phyloP scores from a whole-genome alignment of 2,797 vertebrate genomes.

The Ficedula albicollis region DNA sequence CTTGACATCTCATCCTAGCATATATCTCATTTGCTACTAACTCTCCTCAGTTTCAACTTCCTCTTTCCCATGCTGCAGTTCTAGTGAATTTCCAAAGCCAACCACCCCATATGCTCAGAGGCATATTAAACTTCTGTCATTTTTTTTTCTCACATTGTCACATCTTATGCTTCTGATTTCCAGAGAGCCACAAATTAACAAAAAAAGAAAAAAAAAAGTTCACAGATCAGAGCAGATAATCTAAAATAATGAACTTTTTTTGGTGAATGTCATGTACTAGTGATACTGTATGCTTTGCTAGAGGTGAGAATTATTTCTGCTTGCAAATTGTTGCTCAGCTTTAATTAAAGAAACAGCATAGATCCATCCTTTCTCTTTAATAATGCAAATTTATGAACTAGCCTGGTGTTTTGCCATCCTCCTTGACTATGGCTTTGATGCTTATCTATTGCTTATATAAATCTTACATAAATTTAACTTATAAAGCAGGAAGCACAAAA shows the following conservation, averaged over 20 bases:
- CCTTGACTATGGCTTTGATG: background rate
- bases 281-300: background rate
- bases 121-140: background rate
- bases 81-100: constrained; percentile 8
- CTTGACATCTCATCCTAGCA: background rate
- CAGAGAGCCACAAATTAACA: background rate
- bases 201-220: background rate
- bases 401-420: background rate
- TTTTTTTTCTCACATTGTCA: background rate
- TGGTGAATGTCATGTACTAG: background rate
- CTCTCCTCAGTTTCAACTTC: background rate
- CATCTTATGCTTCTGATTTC: background rate
- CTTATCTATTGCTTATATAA: constrained; percentile 30
- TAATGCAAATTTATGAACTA: constrained; percentile 27
- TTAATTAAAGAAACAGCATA: background rate
- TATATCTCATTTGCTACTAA: background rate
- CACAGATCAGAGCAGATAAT: background rate
- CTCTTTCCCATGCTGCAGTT: background rate
- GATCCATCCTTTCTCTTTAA: background rate
- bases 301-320: background rate
- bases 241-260: background rate
- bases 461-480: constrained; percentile 24
- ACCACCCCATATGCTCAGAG: constrained; percentile 17
- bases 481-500: background rate
- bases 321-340: background rate